Evolutionary conservation across 2,797 vertebrate genomes (phyloP).

Genomic region (Phoxinus dragarum): DNA sequence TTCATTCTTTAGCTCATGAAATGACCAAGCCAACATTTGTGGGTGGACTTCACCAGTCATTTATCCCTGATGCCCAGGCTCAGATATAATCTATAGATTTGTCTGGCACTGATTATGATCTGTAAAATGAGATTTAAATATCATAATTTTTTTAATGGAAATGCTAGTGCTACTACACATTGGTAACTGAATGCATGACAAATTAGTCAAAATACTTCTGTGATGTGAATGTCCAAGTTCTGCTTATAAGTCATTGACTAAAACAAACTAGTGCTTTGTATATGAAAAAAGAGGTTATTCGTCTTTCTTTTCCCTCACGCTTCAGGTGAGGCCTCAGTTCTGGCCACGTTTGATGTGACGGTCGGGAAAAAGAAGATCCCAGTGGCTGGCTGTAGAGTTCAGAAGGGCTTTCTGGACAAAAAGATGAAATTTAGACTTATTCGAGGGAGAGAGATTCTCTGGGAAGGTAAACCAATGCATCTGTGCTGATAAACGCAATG

Average conservation of each 20-base stretch:
- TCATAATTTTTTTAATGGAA: neutral
- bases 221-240: no score
- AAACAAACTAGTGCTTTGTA: neutral
- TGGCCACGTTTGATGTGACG: slow-evolving; percentile 84
- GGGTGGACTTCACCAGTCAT: neutral
- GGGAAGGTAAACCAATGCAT: slow-evolving; percentile 83
- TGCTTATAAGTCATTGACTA: neutral
- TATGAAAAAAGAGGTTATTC: neutral
- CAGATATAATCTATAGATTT: neutral
- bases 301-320: neutral
- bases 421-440: slow-evolving; percentile 84
- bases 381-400: slow-evolving; percentile 92
- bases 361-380: slow-evolving; percentile 88
- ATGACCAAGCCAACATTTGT: neutral
- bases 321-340: slow-evolving; percentile 87
- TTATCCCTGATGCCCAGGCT: neutral
- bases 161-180: neutral
- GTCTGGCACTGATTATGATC: neutral
- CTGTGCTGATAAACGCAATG: neutral
- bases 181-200: no score
- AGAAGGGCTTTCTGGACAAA: slow-evolving; percentile 88
- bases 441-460: slow-evolving; percentile 78
- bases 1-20: neutral
- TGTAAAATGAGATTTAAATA: neutral
- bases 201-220: no score